Conservation (phyloP, 2,888 invertebrate genomes). For the Ichneumoninae sp. region DNA sequence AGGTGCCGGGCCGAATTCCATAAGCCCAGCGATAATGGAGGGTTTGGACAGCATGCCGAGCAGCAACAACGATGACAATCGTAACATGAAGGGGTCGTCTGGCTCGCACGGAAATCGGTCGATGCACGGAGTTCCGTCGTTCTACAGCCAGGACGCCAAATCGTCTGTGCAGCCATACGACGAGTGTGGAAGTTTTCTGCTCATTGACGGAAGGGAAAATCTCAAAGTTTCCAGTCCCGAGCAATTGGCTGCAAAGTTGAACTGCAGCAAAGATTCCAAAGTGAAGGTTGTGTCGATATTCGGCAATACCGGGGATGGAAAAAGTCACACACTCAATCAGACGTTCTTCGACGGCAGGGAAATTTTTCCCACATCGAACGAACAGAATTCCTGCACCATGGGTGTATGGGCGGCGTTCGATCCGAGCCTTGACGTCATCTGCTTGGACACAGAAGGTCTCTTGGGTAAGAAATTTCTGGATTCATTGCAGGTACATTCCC, state of each 20-base stretch:
- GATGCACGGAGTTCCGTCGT: slow-evolving; percentile 66
- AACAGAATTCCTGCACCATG: slow-evolving; percentile 90
- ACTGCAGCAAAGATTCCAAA: slow-evolving; percentile 85
- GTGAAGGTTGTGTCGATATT: slow-evolving; percentile 93
- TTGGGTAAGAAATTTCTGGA: slow-evolving; percentile 85
- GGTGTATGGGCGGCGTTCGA: slow-evolving; percentile 93
- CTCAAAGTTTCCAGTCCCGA: slow-evolving; percentile 86
- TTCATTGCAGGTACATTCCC: no score
- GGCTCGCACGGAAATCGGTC: slow-evolving; percentile 62
- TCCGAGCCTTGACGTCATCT: slow-evolving; percentile 87
- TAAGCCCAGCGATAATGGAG: slow-evolving; percentile 81
- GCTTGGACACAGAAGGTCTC: slow-evolving; percentile 93
- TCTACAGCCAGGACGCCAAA: slow-evolving; percentile 50
- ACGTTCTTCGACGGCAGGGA: slow-evolving; percentile 86
- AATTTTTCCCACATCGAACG: slow-evolving; percentile 88
- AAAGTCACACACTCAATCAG: slow-evolving; percentile 92
- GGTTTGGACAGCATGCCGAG: slow-evolving; percentile 76
- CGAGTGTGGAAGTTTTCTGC: slow-evolving; percentile 84
- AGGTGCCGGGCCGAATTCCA: slow-evolving; percentile 65
- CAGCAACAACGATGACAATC: slow-evolving; percentile 65
- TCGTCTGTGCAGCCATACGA: slow-evolving; percentile 59
- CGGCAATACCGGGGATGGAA: slow-evolving; percentile 94
- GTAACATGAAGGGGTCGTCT: slow-evolving; percentile 40
- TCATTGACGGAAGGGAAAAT: slow-evolving; percentile 88
- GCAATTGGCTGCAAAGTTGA: slow-evolving; percentile 85